Evolutionary conservation across 1,140 invertebrate genomes (phyloP).

Genomic region (Batillaria attramentaria): DNA sequence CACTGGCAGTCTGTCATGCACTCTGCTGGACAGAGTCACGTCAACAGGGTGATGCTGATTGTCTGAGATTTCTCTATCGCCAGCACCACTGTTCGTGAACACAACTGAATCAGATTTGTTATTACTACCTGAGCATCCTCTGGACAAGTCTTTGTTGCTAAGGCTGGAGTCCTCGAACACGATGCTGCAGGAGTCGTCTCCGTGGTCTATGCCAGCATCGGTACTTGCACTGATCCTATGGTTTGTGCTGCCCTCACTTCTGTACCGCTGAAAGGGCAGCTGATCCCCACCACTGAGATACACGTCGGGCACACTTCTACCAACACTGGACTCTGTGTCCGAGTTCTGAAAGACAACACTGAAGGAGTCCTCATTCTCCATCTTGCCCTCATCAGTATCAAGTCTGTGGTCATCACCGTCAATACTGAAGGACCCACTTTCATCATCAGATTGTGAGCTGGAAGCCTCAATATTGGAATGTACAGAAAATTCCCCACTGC

Average conservation of each 20-base stretch:
- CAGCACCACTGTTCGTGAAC: conserved; percentile 15
- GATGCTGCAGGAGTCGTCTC: conserved; percentile 72
- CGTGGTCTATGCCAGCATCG: neutral
- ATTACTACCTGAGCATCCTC: neutral
- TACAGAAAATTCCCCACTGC: conserved; percentile 58
- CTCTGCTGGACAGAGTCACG: conserved; percentile 9
- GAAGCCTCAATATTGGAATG: conserved; percentile 37
- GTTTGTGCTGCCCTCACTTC: neutral
- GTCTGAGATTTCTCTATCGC: conserved; percentile 6
- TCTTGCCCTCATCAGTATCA: neutral
- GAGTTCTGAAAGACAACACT: conserved; percentile 34
- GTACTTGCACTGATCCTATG: neutral
- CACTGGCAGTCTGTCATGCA: neutral
- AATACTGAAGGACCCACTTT: conserved; percentile 58
- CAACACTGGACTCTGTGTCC: neutral
- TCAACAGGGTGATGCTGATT: neutral
- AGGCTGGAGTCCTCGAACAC: conserved; percentile 74
- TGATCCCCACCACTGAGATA: neutral
- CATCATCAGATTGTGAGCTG: too few relatives aligned
- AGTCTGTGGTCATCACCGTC: conserved; percentile 41
- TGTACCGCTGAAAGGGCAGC: neutral
- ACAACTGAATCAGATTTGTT: neutral
- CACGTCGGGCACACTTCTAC: neutral
- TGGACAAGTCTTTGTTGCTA: conserved; percentile 38
- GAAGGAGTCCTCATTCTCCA: conserved; percentile 28